Conservation (phyloP, 2,888 invertebrate genomes). For the Cataglyphis livida region DNA sequence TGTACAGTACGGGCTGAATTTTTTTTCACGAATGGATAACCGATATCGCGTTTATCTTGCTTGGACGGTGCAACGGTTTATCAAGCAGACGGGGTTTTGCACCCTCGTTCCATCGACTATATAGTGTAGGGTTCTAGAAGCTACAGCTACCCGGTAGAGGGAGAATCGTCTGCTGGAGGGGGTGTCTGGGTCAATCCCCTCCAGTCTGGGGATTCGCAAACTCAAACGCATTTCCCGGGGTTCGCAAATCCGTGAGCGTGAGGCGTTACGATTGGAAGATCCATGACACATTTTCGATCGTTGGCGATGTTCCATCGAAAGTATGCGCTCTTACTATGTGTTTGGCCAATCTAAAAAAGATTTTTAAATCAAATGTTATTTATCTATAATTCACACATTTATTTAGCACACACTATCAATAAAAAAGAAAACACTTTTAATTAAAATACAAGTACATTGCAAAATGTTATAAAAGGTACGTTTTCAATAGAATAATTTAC, state of each 20-base stretch:
- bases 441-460: background rate
- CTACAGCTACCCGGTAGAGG: conserved; percentile 72
- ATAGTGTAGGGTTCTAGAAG: conserved; percentile 75
- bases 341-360: conserved; percentile 14
- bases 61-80: conserved; percentile 79
- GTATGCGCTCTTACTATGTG: background rate
- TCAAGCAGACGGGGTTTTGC: conserved; percentile 78
- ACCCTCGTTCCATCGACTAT: conserved; percentile 73
- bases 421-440: background rate
- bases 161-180: conserved; percentile 83
- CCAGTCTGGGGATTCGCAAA: conserved; percentile 83
- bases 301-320: conserved; percentile 21
- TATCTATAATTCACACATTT: background rate
- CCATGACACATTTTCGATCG: conserved; percentile 53
- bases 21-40: conserved; percentile 56
- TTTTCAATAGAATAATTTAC: background rate
- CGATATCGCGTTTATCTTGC: conserved; percentile 70
- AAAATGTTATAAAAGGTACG: too few relatives aligned
- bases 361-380: background rate
- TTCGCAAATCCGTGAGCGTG: conserved; percentile 75
- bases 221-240: conserved; percentile 85
- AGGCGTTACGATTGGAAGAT: conserved; percentile 26
- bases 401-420: background rate
- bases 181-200: conserved; percentile 86
- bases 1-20: background rate